These are phyloP conservation scores for Neosilurus mollespiculum DNA, from an alignment of 2,797 vertebrate species.

Conservation along the genomic window DNA sequence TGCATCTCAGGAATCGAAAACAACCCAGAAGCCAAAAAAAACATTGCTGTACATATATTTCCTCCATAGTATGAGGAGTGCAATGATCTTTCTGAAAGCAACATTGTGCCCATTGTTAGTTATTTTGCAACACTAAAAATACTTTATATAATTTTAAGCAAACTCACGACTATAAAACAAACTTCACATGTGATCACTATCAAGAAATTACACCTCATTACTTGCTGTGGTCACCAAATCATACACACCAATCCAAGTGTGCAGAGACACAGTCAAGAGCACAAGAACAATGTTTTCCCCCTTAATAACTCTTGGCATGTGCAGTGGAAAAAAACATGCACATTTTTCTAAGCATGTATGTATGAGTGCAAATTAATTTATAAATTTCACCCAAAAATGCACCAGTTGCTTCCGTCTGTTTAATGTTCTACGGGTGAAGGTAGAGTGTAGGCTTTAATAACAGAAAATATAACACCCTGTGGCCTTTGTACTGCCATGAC, in stretches of 20 bases:
- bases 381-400: constrained; percentile 1
- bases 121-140: neutral
- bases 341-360: neutral
- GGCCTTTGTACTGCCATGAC: constrained; percentile 45
- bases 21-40: constrained; percentile 6
- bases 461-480: constrained; percentile 38
- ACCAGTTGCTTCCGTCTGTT: constrained; percentile 23
- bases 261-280: neutral
- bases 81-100: neutral
- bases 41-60: neutral
- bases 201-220: neutral
- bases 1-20: constrained; percentile 8
- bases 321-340: neutral
- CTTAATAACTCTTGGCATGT: neutral
- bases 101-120: neutral
- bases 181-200: neutral
- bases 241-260: neutral
- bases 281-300: neutral
- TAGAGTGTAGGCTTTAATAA: constrained; percentile 32
- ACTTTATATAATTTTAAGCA: constrained; percentile 6
- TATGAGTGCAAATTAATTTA: neutral
- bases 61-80: neutral
- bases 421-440: constrained; percentile 26
- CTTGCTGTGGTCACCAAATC: neutral
- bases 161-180: neutral